Percentiles rank a stretch among this genome's conserved stretches.
phyloP scores from a whole-genome alignment of 2,888 invertebrate species.

The Cephus pygmeus region DNA sequence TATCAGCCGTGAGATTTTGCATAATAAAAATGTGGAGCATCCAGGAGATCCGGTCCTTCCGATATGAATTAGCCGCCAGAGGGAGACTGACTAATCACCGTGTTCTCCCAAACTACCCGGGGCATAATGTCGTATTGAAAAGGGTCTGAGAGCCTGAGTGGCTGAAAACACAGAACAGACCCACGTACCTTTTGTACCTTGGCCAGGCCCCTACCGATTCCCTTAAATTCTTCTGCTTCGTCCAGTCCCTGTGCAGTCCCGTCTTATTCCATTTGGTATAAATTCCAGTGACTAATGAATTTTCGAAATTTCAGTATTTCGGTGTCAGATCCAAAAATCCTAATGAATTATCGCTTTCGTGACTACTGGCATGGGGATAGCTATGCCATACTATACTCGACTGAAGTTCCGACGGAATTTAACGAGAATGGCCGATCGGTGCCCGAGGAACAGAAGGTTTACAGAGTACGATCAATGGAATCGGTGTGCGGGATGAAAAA shows the following conservation, averaged over 20 bases:
- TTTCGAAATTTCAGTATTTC: neutral
- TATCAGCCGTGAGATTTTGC: neutral
- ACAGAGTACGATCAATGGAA: neutral
- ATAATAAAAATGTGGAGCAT: neutral
- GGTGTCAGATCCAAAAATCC: neutral
- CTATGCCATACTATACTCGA: neutral
- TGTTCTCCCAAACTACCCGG: neutral
- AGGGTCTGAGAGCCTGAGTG: neutral
- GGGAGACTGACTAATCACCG: neutral
- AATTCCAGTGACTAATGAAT: neutral
- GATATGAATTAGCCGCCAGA: neutral
- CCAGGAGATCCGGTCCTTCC: neutral
- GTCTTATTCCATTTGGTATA: neutral
- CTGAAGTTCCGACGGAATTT: neutral
- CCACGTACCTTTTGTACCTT: neutral
- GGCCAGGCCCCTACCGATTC: neutral
- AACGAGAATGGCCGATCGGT: neutral
- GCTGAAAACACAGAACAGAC: neutral
- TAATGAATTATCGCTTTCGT: neutral
- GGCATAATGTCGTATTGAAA: neutral
- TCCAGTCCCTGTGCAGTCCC: neutral
- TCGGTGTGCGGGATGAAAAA: conserved; percentile 4
- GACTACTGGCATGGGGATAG: neutral
- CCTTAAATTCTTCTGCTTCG: neutral
- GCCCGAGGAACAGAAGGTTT: neutral